Evolutionary conservation across 2,113 vertebrate genomes (phyloP), one percentile per base, ranked within the genome.

Genomic region (Mola mola): DNA sequence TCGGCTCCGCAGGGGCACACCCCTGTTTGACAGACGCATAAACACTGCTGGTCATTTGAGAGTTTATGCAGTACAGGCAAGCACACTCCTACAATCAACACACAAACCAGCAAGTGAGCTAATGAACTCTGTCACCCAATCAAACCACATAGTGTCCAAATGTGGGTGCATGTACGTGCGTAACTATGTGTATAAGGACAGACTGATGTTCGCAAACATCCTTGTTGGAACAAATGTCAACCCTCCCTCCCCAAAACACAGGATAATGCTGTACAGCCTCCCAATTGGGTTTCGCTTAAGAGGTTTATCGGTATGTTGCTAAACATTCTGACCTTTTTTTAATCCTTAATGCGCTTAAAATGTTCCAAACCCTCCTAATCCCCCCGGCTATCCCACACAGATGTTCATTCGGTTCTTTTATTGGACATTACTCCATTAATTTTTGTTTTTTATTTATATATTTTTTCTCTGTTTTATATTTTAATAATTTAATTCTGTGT

Each of bases 271-370:
- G 79, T 87, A 81, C 85, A 88, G 86, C 87, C 79, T 88, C 90
- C 89, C 89, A 89, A 90, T 83, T 89, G 91, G 89, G 89, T 92
- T 90, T 92, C 82, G 66, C 90, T 91, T 92, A 92, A 92, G 90
- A 92, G 90, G 90, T 92, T 92, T 92, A 92, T 89, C 86, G 75
- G 87, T 91, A 87, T 92, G 91, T 91, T 91, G 87, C 90, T 91
- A 91, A 92, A 92, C 89, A 92, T 92, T 92, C 89, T 92, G 91
- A 92, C 91, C 90, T 92, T 92, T 92, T 92, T 92, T 92, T 88
- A 85, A 92, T 92, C 90, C 82, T 89, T 92, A 92, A 92, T 92
- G 87, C 88, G 90, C 90, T 92, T 92, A 92, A 92, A 92, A 91
- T 92, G 89, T 89, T 90, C 86, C 84, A 88, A 90, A 88, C 83